Percentiles rank a stretch among this genome's conserved stretches.
phyloP scores from a whole-genome alignment of 2,888 invertebrate species.

The Tanypteryx hageni region DNA sequence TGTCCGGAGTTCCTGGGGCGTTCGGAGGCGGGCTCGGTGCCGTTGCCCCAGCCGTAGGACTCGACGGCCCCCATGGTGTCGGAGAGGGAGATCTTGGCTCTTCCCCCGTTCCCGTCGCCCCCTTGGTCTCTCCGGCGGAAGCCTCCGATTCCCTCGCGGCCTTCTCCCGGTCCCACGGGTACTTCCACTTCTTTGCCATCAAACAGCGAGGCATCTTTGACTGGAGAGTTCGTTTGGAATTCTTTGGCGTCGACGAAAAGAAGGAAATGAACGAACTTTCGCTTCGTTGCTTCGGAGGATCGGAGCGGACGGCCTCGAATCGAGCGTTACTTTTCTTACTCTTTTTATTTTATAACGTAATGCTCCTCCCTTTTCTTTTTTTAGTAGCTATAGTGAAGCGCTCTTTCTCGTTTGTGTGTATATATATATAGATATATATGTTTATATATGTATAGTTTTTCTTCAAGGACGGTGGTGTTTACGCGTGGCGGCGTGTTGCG shows the following conservation, averaged over 20 bases:
- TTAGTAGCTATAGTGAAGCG: not conserved
- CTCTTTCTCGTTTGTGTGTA: not conserved
- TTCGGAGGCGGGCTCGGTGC: conserved; percentile 75
- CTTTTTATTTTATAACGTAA: conserved; percentile 4
- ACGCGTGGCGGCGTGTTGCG: conserved; percentile 3
- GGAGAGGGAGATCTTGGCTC: conserved; percentile 68
- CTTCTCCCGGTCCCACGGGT: conserved; percentile 83
- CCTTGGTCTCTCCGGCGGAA: conserved; percentile 71
- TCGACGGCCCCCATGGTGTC: conserved; percentile 82
- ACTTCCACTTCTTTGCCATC: conserved; percentile 98
- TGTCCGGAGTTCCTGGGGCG: conserved; percentile 76
- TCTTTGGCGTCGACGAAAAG: conserved; percentile 58
- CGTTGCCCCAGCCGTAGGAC: conserved; percentile 86
- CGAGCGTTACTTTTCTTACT: not conserved
- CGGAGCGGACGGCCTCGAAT: conserved; percentile 57
- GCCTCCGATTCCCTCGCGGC: conserved; percentile 70
- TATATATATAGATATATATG: conserved; percentile 50
- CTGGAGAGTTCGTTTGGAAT: conserved; percentile 31
- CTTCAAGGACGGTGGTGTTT: conserved; percentile 35
- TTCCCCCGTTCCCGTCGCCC: conserved; percentile 69
- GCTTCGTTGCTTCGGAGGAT: conserved; percentile 29
- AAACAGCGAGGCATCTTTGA: conserved; percentile 93
- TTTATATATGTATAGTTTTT: conserved; percentile 10
- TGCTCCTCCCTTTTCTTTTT: not conserved
- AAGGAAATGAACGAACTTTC: conserved; percentile 31